phyloP scores from a whole-genome alignment of 2,113 vertebrate species.

The Hiodon alosoides region DNA sequence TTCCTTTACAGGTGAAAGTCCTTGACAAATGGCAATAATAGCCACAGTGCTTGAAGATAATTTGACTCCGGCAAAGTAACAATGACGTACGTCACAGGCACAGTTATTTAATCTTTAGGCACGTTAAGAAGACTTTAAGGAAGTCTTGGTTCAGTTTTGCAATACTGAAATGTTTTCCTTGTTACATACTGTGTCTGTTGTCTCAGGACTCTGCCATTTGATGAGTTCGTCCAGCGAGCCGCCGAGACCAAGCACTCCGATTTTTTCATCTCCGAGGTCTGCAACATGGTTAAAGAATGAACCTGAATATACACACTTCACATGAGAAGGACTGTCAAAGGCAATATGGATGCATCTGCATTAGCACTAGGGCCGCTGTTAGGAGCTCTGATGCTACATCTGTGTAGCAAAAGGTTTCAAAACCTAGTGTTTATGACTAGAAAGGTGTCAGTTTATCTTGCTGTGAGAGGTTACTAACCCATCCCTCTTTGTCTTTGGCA shows the following conservation, averaged over 20 bases:
- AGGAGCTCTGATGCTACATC: too few species aligned
- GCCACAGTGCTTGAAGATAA: too few species aligned
- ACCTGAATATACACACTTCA: background rate
- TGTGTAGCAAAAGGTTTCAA: too few species aligned
- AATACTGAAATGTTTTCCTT: background rate
- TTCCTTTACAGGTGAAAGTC: conserved; percentile 82
- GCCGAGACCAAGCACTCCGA: conserved; percentile 78
- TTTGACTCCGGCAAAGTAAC: too few species aligned
- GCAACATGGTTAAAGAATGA: conserved; percentile 10
- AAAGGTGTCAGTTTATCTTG: background rate
- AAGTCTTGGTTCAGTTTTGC: background rate
- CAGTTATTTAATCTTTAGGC: too few species aligned
- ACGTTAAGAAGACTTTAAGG: too few species aligned
- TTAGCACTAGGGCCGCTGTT: too few species aligned
- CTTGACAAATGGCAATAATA: background rate
- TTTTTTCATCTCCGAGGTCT: conserved; percentile 86
- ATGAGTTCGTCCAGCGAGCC: conserved; percentile 77
- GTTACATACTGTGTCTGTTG: background rate
- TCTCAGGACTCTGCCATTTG: conserved; percentile 85
- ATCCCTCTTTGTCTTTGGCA: conserved; percentile 9
- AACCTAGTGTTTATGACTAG: too few species aligned
- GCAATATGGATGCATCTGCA: too few species aligned
- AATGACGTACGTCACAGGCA: too few species aligned
- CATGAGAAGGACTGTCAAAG: background rate
- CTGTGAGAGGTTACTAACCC: background rate